Percentiles rank a stretch among this genome's conserved stretches.
Evolutionary conservation across 2,888 invertebrate species (phyloP).

Genomic region (Ornithoptera priamus): DNA sequence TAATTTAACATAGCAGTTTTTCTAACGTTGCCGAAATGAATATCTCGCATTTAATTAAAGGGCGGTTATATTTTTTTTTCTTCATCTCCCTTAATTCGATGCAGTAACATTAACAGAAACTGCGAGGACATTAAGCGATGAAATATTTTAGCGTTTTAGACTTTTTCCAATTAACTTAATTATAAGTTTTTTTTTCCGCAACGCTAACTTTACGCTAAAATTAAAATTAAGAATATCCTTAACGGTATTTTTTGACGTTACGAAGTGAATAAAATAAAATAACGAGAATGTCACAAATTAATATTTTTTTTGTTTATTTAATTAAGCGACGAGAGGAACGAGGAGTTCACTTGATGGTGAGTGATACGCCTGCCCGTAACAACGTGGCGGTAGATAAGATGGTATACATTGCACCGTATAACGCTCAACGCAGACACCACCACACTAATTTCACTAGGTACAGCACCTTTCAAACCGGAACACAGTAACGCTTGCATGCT

Average conservation of each 20-base stretch:
- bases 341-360: no score
- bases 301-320: no score
- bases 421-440: no score
- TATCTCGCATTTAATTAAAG: constrained; percentile 63
- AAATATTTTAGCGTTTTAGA: constrained; percentile 52
- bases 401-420: no score
- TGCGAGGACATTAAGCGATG: constrained; percentile 58
- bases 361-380: no score
- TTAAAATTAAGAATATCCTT: constrained; percentile 1
- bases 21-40: constrained; percentile 40
- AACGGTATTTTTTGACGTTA: constrained; percentile 7
- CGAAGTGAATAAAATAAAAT: no score
- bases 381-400: no score
- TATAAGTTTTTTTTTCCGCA: constrained; percentile 47
- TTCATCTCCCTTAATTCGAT: constrained; percentile 43
- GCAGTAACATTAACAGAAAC: constrained; percentile 59
- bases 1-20: neutral
- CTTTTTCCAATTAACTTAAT: constrained; percentile 71
- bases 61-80: constrained; percentile 33
- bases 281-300: no score
- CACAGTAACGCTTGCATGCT: no score
- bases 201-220: constrained; percentile 15
- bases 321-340: no score
- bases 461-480: no score
- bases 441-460: no score